A percentile compares a stretch with the other conserved stretches of the same genome.
Conservation (phyloP, 2,113 vertebrate genomes). For the Platichthys stellatus region DNA sequence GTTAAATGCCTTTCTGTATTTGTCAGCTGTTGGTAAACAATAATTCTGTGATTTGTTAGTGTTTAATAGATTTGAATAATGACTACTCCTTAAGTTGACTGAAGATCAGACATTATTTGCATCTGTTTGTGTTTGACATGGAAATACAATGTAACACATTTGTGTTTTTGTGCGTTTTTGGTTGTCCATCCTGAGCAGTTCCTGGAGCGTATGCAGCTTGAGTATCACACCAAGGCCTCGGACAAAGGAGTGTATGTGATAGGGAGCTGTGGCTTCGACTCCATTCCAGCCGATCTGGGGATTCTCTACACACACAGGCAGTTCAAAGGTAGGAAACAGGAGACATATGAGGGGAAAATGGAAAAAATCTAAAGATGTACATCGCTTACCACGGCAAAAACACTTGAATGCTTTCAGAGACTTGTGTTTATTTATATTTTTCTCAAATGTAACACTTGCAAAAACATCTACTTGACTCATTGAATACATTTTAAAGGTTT, state of each 20-base stretch:
- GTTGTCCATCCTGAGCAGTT: constrained; percentile 76
- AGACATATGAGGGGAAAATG: not conserved
- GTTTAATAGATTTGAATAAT: too few species aligned
- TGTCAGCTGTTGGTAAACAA: not conserved
- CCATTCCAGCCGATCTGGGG: constrained; percentile 91
- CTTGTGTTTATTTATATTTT: too few species aligned
- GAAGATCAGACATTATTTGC: not conserved
- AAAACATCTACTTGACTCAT: too few species aligned
- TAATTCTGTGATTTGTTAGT: too few species aligned
- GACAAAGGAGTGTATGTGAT: constrained; percentile 88
- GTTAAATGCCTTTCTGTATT: not conserved
- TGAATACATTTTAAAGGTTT: too few species aligned
- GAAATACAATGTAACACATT: not conserved
- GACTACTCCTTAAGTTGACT: not conserved
- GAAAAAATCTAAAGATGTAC: too few species aligned
- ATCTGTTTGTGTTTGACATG: not conserved
- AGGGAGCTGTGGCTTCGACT: constrained; percentile 94
- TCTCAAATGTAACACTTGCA: too few species aligned
- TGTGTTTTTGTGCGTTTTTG: not conserved
- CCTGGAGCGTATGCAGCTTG: constrained; percentile 89
- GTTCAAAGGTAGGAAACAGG: constrained; percentile 84
- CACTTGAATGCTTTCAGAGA: too few species aligned
- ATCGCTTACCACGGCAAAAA: too few species aligned
- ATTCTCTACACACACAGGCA: constrained; percentile 87
- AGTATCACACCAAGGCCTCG: constrained; percentile 87